phyloP scores from a whole-genome alignment of 1,140 invertebrate genomes.

The Triops longicaudatus region DNA sequence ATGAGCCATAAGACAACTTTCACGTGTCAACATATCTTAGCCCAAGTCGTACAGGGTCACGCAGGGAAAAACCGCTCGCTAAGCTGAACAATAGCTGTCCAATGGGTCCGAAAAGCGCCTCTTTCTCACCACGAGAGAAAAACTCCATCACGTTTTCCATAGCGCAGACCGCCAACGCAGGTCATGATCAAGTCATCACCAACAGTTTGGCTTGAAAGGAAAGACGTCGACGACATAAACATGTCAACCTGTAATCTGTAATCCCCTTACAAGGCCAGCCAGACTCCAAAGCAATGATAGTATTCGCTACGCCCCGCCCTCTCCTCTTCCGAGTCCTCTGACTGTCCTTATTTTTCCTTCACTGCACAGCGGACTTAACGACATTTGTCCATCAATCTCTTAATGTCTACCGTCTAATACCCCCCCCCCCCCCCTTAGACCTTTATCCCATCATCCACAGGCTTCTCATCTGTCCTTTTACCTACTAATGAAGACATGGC shows the following conservation, averaged over 20 bases:
- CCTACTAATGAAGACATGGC: not conserved
- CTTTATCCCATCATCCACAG: not conserved
- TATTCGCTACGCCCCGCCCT: no score
- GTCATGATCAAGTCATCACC: not conserved
- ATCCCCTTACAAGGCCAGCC: not conserved
- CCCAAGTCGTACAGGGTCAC: no score
- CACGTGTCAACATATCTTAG: no score
- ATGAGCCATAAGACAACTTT: no score
- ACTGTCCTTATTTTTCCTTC: no score
- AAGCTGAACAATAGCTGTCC: no score
- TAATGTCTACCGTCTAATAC: not conserved
- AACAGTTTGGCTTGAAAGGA: not conserved
- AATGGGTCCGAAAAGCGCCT: no score
- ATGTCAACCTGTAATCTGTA: slow-evolving; percentile 12
- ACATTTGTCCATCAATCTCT: slow-evolving; percentile 1
- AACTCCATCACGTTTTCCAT: not conserved
- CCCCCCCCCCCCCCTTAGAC: not conserved
- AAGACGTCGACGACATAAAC: not conserved
- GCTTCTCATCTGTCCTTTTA: no score
- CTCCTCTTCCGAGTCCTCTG: no score
- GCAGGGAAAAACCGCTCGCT: no score
- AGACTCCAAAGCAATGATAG: no score
- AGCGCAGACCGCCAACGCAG: not conserved
- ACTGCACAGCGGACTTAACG: not conserved
- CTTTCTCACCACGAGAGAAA: not conserved